Evolutionary conservation across 2,113 vertebrate genomes (phyloP).

Genomic region (Carettochelys insculpta): DNA sequence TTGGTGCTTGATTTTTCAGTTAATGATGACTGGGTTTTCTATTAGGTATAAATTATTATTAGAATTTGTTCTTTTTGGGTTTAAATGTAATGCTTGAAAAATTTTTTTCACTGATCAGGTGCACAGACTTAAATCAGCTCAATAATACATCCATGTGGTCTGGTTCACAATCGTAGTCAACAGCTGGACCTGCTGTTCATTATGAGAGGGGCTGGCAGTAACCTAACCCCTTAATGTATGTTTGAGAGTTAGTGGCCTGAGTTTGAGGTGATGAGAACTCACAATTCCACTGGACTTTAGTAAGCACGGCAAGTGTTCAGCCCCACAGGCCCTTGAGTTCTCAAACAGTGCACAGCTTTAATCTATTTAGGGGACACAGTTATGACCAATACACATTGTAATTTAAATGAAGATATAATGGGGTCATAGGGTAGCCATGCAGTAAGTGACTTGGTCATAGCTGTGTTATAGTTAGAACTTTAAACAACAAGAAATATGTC

Average conservation of each 20-base stretch:
- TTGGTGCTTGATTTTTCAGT: neutral
- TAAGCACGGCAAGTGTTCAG: neutral
- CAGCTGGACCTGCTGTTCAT: neutral
- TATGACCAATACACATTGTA: neutral
- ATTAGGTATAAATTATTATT: neutral
- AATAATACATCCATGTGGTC: neutral
- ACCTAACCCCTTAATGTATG: neutral
- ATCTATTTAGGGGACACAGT: neutral
- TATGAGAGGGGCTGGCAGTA: neutral
- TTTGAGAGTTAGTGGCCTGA: neutral
- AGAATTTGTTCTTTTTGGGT: neutral
- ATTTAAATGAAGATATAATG: slow-evolving; percentile 3
- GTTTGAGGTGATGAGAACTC: neutral
- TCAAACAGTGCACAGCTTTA: neutral
- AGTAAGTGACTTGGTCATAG: slow-evolving; percentile 8
- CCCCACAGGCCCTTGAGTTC: neutral
- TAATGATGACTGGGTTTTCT: too few species aligned
- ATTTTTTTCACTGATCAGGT: neutral
- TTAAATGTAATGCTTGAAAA: neutral
- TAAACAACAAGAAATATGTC: neutral
- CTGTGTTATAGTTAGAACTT: neutral
- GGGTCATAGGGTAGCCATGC: neutral
- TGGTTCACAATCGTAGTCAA: neutral
- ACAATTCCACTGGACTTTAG: neutral
- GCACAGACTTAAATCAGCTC: neutral